Evolutionary conservation across 2,113 vertebrate genomes (phyloP), one percentile per base, ranked within the genome.

Genomic region (Myiopsitta monachus): DNA sequence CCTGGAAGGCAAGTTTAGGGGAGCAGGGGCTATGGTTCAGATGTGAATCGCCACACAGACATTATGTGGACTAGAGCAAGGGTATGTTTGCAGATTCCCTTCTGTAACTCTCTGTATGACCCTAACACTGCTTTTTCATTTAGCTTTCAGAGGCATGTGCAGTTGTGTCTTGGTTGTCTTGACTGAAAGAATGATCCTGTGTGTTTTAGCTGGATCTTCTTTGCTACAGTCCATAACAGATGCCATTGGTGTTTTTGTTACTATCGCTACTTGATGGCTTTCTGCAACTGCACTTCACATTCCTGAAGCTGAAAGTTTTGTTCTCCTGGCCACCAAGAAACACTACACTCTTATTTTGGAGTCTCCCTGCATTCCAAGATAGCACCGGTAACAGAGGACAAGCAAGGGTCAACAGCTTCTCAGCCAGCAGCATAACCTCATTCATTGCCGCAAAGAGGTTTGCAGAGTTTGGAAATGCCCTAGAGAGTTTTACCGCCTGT

Each of bases 241-340:
- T 94, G 95, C 94, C 94, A 94, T 66, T 89, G 83, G 74, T 76
- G 86, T 11, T 96, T 96, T 97, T 96, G 94, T 96, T 92, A 73
- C 88, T 95, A 79, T 89, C 0, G 57, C 74, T 96, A 49, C 94
- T 95, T 84, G 70, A 89, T 83, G 94, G 92, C 83, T 95, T 95
- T 97, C 88, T 96, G 70, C 81, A 96, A 91, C 77, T 0, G 1
- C 96, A 96, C 95, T 96, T 96, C 96, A 97, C 96, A 96, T 96
- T 96, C 96, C 94, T 97, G 91, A 96, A 95, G 95, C 88, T 76
- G 69, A 91, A 96, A 91, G 92, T 93, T 97, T 93, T 95, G 95
- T 95, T 96, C 94, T 96, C 91, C 84, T 93, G 92, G 78, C 96
- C 96, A 95, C 88, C 6, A 11, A 95, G 95, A 95, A 97, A 94